Evolutionary conservation across 2,797 vertebrate species (phyloP), one percentile per base, ranked within the genome.

Genomic region (Fundulus diaphanus): DNA sequence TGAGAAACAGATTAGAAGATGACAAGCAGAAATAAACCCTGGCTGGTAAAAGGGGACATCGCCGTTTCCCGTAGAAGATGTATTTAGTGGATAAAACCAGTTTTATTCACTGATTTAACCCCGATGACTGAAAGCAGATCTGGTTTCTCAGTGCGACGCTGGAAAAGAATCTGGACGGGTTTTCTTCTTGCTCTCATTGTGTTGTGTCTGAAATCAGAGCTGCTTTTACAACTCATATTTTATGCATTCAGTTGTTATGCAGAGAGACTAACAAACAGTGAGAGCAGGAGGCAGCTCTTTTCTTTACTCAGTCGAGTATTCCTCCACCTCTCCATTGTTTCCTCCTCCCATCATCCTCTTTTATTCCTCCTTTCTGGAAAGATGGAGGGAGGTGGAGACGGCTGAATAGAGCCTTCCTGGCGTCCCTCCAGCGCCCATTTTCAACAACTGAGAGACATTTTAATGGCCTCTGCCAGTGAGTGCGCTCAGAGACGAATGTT

Each of bases 171-270:
- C n/a, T 44, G 42, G 12, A 7, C 42, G 7, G 7, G 7, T 12
- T 44, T 44, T 12, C 18, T 59, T 8, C 59, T 63, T 33, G 3
- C 11, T 54, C 56, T 57, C 5, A 11, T 35, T 24, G 20, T 37
- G 59, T 24, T 40, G 7, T 1, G 13, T 4, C 52, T 54, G 27
- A 6, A 31, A 18, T 57, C 69, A 61, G 33, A 68, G 65, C 67
- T 7, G 72, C 69, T 85, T 85, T 92, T 87, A 88, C 57, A 66
- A 65, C 72, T 87, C 86, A 89, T 88, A 81, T 88, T 86, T 92
- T 83, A 89, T 91, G 80, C 85, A 85, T 87, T 79, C 75, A 2
- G n/a, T 59, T 88, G 74, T 79, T 74, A 68, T 68, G 74, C 86
- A 71, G 73, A 76, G 75, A 61, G 48, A 82, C 84, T 76, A 81